Percentiles rank a stretch among this genome's conserved stretches.
phyloP scores from a whole-genome alignment of 2,888 invertebrate species.

The Caenorhabditis sp. region DNA sequence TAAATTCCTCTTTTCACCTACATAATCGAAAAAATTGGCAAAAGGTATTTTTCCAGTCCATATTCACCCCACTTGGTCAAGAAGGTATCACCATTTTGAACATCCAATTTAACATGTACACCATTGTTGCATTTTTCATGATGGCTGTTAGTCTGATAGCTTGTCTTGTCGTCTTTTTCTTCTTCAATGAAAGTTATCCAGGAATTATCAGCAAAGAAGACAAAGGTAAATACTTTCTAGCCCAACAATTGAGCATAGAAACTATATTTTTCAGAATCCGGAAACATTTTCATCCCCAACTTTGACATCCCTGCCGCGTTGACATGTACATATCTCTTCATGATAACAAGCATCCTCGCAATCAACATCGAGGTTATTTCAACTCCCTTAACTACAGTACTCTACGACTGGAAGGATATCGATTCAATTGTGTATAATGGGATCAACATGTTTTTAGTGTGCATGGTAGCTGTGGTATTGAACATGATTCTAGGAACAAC shows the following conservation, averaged over 20 bases:
- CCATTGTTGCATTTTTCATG: slow-evolving; percentile 47
- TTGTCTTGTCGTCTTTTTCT: slow-evolving; percentile 29
- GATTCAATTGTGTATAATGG: slow-evolving; percentile 47
- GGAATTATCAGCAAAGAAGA: slow-evolving; percentile 46
- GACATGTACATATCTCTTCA: slow-evolving; percentile 37
- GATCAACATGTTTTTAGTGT: slow-evolving; percentile 31
- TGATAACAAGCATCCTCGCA: slow-evolving; percentile 31
- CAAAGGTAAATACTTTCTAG: too few relatives aligned
- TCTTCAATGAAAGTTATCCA: slow-evolving; percentile 51
- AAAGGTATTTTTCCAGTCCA: slow-evolving; percentile 18
- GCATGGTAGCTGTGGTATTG: slow-evolving; percentile 32
- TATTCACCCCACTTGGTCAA: slow-evolving; percentile 47
- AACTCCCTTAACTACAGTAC: slow-evolving; percentile 41
- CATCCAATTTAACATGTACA: slow-evolving; percentile 40
- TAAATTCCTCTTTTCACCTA: too few relatives aligned
- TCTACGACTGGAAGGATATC: slow-evolving; percentile 49
- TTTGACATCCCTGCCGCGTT: slow-evolving; percentile 25
- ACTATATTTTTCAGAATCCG: too few relatives aligned
- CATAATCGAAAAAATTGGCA: too few relatives aligned
- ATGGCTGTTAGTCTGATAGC: slow-evolving; percentile 23
- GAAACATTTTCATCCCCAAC: slow-evolving; percentile 29
- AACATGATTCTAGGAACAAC: slow-evolving; percentile 40
- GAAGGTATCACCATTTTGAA: slow-evolving; percentile 21
- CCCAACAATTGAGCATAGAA: too few relatives aligned
- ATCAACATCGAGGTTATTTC: slow-evolving; percentile 45